Conservation (phyloP, 1,140 invertebrate species). For the Acromyrmex echinatior region DNA sequence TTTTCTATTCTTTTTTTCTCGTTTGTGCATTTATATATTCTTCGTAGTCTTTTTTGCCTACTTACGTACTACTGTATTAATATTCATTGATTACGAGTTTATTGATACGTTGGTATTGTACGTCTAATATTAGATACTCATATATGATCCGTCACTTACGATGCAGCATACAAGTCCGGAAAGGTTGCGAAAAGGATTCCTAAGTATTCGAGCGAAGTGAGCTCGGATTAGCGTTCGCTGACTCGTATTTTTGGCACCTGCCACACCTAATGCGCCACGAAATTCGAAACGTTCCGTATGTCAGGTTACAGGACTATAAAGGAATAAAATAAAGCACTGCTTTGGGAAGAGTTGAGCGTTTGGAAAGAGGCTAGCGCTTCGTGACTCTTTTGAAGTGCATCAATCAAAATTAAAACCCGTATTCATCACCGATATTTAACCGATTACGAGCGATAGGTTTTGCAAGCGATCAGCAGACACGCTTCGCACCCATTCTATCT, state of each 20-base stretch:
- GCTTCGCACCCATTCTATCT: constrained; percentile 1
- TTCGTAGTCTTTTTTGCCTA: neutral
- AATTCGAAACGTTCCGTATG: constrained; percentile 48
- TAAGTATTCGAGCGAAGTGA: constrained; percentile 14
- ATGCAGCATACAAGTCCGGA: neutral
- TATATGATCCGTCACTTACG: constrained; percentile 1
- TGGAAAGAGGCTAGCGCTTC: constrained; percentile 2
- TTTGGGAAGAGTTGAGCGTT: constrained; percentile 11
- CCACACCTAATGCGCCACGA: constrained; percentile 47
- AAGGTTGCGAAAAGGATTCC: neutral
- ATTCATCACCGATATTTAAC: constrained; percentile 60
- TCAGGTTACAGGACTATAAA: neutral
- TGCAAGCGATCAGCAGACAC: constrained; percentile 34
- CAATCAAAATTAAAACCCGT: constrained; percentile 70
- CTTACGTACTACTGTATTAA: neutral
- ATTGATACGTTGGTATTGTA: neutral
- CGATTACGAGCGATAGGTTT: constrained; percentile 52
- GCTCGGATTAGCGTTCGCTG: constrained; percentile 26
- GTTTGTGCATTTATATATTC: neutral
- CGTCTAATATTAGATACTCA: neutral
- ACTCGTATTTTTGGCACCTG: constrained; percentile 58
- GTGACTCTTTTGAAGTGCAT: constrained; percentile 55
- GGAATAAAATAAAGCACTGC: constrained; percentile 35
- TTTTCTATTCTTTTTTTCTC: neutral
- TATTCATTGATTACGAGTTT: constrained; percentile 5